Evolutionary conservation across 1,140 invertebrate genomes (phyloP), one percentile per base, ranked within the genome.

Genomic region (Papilio polyxenes): DNA sequence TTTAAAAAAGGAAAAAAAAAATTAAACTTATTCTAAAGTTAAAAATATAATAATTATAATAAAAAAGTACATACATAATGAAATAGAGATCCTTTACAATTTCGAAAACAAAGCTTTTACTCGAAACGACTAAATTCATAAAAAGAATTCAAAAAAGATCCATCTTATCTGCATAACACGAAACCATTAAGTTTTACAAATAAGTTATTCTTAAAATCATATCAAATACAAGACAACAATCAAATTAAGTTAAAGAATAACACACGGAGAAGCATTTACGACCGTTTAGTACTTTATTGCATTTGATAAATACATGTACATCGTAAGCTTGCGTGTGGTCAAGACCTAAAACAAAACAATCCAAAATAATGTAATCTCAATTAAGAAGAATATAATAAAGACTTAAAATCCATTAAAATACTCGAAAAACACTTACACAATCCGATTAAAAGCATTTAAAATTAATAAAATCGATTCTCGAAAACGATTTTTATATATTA

Each of bases 361-460:
- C 8, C 10, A 51, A 53, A 17, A 53, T 37, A 31, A 79, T 44
- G 11, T 59, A 62, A 79, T 62, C 56, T 59, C 31, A 79, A 78
- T 78, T 78, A 78, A 31, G 51, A 53, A 72, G 23, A 13, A 31
- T 51, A 75, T 72, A 77, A 77, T 79, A 79, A 79, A 78, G 76
- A 78, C 53, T 10, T 62, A 11, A 62, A 76, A 59, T 15, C 53
- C 76, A 62, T 62, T 44, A 62, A 40, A 59, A 78, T 62, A 59
- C 7, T 20, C 76, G n/a, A 76, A 37, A 53, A 40, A 78, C 76
- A 78, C 23, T 62, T 44, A 78, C 62, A 77, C 1, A 53, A 49
- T 44, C 7, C 53, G 2, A 59, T 44, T 53, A 79, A 79, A 62
- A 78, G 56, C 56, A 62, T 78, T 78, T 62, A 78, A 40, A 40